Base-by-base conservation (phyloP, 2,113 vertebrate genomes). In the Channa argus region DNA sequence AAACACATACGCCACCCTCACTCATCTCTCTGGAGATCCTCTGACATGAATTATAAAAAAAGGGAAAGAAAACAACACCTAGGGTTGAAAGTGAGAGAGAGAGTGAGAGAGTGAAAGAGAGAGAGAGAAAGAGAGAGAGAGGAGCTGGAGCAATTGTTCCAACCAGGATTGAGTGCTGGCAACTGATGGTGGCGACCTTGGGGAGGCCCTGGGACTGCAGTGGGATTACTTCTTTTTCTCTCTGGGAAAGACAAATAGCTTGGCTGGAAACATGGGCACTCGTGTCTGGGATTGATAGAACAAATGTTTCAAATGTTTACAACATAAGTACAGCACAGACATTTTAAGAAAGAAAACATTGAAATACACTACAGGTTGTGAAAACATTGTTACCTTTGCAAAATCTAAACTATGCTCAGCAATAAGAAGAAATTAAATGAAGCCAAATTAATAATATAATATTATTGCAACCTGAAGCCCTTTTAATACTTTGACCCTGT, bases 11-110 rank as follows among this genome's bases (percentile, higher is more conserved):
- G 49, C 59, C 86, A 53, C 67, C 77, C 82, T 74, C 85, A 45
- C 82, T 75, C 89, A 82, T 87, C 88, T 87, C 85, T 86, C 76
- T 75, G 76, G 63, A 89, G 89, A 93, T 92, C 72, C 87, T 76
- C 71, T 87, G 91, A 89, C 91, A 92, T 90, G 84, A 94, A 93
- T 93, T 90, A 93, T 90, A 79, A 91, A 91, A 78, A 84, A 84
- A 78, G 61, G 66, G 66, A 85, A 77, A 74, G 70, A 88, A 86
- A 91, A 86, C 78, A 89, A 81, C 82, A 84, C 59, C 56, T 72
- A 55, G 71, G 63, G 70, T 73, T 86, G 77, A 51, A 81, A 24
- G 41, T 79, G 65, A 71, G 79, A 85, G 24, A 36, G 43, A 24
- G 24, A 24, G 24, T 24, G 24, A 36, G 43, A 24, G 24, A 24